Evolutionary conservation across 1,140 invertebrate species (phyloP).

Genomic region (Nautilus pompilius): DNA sequence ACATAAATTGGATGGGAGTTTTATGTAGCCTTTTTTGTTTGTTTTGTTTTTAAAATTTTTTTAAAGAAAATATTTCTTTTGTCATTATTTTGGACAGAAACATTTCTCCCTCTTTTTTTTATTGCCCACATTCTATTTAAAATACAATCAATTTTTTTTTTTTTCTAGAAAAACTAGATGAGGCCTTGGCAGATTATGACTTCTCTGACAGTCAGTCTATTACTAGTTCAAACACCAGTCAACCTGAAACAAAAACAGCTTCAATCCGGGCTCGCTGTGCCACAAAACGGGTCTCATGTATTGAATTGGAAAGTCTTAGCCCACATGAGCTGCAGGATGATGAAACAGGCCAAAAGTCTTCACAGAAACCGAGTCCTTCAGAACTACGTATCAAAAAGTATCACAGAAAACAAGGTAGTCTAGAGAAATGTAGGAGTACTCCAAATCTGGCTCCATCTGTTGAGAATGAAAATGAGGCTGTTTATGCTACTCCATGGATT

Average conservation of each 20-base stretch:
- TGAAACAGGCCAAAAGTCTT: neutral
- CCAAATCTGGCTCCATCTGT: conserved; percentile 33
- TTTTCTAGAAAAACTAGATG: conserved; percentile 45
- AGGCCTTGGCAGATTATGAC: conserved; percentile 41
- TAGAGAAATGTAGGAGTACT: conserved; percentile 43
- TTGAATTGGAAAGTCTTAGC: conserved; percentile 30
- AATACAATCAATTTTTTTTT: conserved; percentile 13
- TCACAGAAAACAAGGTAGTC: conserved; percentile 23
- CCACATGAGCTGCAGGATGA: neutral
- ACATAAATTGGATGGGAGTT: too few species aligned
- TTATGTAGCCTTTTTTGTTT: too few species aligned
- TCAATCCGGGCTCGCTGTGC: conserved; percentile 46
- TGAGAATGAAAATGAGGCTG: conserved; percentile 16
- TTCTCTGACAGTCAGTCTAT: conserved; percentile 1
- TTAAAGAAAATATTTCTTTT: too few species aligned
- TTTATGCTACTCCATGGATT: conserved; percentile 23
- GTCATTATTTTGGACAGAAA: too few species aligned
- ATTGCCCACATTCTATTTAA: too few species aligned
- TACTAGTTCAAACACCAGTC: conserved; percentile 10
- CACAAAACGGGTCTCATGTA: conserved; percentile 39
- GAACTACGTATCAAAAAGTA: conserved; percentile 37
- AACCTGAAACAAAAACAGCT: conserved; percentile 38
- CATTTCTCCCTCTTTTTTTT: too few species aligned
- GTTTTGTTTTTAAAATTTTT: too few species aligned
- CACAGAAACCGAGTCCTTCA: conserved; percentile 24